phyloP scores from a whole-genome alignment of 1,140 invertebrate genomes.

The Latrodectus geometricus region DNA sequence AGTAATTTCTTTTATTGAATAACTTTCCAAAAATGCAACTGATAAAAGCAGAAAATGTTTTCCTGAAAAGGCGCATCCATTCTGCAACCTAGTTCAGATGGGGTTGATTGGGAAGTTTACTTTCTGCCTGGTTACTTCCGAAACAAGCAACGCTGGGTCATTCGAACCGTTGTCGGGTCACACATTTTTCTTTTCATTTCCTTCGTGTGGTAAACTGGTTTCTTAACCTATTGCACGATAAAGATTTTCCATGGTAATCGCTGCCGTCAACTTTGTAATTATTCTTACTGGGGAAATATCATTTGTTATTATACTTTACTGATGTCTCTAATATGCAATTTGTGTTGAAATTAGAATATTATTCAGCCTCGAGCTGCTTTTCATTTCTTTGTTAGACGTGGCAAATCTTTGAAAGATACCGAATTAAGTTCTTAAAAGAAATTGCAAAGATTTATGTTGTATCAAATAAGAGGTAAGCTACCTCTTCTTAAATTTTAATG shows the following conservation, averaged over 20 bases:
- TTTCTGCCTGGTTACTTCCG: not conserved
- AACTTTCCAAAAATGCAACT: too few relatives aligned
- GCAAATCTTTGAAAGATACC: too few relatives aligned
- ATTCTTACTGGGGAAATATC: not conserved
- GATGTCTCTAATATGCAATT: not conserved
- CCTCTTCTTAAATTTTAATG: too few relatives aligned
- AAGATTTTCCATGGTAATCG: not conserved
- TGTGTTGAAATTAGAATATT: not conserved
- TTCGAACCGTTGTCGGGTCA: not conserved
- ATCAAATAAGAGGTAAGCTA: too few relatives aligned
- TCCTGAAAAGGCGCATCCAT: too few relatives aligned
- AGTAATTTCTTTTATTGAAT: too few relatives aligned
- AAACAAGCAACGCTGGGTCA: not conserved
- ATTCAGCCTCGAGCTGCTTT: not conserved
- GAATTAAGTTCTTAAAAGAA: too few relatives aligned
- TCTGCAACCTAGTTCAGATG: not conserved
- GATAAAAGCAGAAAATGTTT: too few relatives aligned
- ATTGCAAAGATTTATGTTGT: too few relatives aligned
- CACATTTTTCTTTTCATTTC: not conserved
- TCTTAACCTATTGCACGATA: not conserved
- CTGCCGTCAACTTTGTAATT: not conserved
- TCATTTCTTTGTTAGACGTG: not conserved
- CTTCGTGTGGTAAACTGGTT: not conserved
- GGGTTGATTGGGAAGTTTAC: not conserved
- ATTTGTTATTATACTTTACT: not conserved